Conservation (phyloP, 2,797 vertebrate species). For the Gymnopithys bicolor region DNA sequence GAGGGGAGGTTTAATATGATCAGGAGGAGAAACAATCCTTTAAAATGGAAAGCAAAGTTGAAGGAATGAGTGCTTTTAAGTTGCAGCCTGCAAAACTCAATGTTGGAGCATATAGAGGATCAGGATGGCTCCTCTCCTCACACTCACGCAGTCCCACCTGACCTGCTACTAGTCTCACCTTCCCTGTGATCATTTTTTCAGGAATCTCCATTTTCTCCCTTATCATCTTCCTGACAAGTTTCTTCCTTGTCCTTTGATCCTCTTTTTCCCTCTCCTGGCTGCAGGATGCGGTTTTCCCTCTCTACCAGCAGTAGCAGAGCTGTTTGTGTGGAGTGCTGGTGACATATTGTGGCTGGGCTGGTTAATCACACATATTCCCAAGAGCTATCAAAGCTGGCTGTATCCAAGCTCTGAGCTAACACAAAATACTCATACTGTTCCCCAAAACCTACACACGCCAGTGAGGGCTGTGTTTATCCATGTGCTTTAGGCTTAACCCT, state of each 20-base stretch:
- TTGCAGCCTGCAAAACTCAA: neutral
- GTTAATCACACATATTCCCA: constrained; percentile 55
- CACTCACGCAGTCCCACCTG: neutral
- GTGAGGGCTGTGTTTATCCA: neutral
- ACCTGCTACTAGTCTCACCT: neutral
- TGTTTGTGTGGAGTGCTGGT: constrained; percentile 63
- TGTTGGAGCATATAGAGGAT: neutral
- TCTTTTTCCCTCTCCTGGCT: neutral
- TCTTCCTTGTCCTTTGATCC: neutral
- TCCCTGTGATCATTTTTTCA: fast-evolving
- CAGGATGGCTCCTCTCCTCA: neutral
- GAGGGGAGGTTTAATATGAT: fast-evolving
- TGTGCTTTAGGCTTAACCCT: neutral
- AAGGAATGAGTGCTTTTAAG: neutral
- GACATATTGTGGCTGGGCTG: constrained; percentile 66
- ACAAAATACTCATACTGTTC: neutral
- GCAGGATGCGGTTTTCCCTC: neutral
- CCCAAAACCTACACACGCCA: neutral
- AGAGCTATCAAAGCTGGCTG: neutral
- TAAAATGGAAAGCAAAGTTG: neutral
- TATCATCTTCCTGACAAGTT: neutral
- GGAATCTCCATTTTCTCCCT: neutral
- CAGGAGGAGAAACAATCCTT: neutral
- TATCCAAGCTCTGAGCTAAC: neutral
- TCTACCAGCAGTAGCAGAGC: neutral